Evolutionary conservation across 2,888 invertebrate genomes (phyloP).

Genomic region (Synergus itoensis): DNA sequence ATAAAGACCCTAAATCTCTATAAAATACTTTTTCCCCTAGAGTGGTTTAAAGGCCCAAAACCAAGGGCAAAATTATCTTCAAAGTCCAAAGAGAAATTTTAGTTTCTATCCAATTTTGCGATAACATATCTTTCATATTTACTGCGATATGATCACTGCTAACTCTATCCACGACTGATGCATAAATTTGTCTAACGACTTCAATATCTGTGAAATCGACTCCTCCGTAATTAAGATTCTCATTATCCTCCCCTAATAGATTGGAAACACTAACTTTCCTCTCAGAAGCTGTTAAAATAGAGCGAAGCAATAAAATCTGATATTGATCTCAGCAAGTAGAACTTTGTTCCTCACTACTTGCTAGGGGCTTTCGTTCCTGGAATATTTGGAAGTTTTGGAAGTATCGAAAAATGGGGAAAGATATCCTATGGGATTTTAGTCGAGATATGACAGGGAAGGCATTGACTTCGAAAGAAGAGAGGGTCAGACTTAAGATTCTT

Average conservation of each 20-base stretch:
- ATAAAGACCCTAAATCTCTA: neutral
- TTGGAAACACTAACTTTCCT: slow-evolving; percentile 13
- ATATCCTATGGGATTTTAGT: slow-evolving; percentile 11
- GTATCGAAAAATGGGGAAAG: neutral
- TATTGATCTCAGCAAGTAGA: neutral
- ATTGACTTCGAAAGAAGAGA: slow-evolving; percentile 55
- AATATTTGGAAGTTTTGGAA: neutral
- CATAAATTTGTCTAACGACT: neutral
- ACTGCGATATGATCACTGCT: too few species aligned
- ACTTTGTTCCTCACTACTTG: neutral
- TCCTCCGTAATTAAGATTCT: slow-evolving; percentile 12
- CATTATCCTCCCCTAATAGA: slow-evolving; percentile 8
- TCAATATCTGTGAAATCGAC: neutral
- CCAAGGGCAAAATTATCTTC: too few species aligned
- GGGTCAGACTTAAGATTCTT: slow-evolving; percentile 60
- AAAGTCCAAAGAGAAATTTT: too few species aligned
- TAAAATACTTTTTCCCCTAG: too few species aligned
- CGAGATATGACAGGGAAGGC: slow-evolving; percentile 49
- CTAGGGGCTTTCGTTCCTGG: neutral
- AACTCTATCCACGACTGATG: neutral
- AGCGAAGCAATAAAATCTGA: slow-evolving; percentile 6
- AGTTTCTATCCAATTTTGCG: too few species aligned
- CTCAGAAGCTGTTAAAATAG: slow-evolving; percentile 33
- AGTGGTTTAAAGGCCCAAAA: too few species aligned
- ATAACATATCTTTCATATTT: too few species aligned